Percentiles rank a stretch among this genome's conserved stretches.
phyloP scores from a whole-genome alignment of 1,140 invertebrate species.

The Drosophila ficusphila region DNA sequence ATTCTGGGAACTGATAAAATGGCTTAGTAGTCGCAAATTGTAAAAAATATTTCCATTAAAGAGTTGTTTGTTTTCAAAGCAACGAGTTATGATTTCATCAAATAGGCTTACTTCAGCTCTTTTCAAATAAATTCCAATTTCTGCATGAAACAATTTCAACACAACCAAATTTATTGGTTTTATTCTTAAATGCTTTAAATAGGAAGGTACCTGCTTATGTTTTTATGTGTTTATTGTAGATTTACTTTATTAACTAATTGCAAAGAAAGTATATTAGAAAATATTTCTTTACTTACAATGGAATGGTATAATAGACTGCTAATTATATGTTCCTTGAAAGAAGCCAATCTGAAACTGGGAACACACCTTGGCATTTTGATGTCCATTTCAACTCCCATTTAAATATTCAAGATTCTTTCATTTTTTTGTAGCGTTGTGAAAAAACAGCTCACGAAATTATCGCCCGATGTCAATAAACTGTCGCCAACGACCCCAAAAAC shows the following conservation, averaged over 20 bases:
- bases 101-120: not conserved
- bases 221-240: too few relatives aligned
- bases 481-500: constrained; percentile 40
- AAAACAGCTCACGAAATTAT: constrained; percentile 38
- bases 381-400: constrained; percentile 11
- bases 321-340: too few relatives aligned
- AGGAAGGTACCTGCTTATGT: too few relatives aligned
- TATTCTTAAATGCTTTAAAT: too few relatives aligned
- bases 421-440: not conserved
- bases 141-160: too few relatives aligned
- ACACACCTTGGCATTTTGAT: constrained; percentile 14
- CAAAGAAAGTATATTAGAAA: too few relatives aligned
- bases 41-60: not conserved
- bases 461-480: constrained; percentile 52
- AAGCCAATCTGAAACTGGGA: too few relatives aligned
- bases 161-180: too few relatives aligned
- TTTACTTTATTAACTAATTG: too few relatives aligned
- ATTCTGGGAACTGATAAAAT: not conserved
- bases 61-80: not conserved
- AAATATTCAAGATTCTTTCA: constrained; percentile 19
- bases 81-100: not conserved
- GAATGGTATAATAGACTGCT: too few relatives aligned
- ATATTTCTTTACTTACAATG: too few relatives aligned
- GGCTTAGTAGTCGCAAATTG: not conserved
- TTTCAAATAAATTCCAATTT: too few relatives aligned